A percentile compares a stretch with the other conserved stretches of the same genome.
Evolutionary conservation across 2,888 invertebrate genomes (phyloP).

Genomic region (Aspidiotus rigidus): DNA sequence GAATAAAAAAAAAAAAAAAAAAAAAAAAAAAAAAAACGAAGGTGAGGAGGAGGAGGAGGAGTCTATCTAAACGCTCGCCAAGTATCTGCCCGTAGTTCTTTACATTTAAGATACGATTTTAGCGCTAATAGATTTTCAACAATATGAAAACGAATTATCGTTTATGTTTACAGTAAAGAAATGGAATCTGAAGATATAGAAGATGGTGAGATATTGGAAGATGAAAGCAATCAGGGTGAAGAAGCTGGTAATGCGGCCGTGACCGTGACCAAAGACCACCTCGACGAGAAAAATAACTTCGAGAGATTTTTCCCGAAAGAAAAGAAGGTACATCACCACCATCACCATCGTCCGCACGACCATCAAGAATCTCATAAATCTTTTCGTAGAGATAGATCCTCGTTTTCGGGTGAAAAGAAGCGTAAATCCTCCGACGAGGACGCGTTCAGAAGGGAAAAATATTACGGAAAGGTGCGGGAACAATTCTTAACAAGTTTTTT

Average conservation of each 20-base stretch:
- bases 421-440: conserved; percentile 20
- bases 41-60: no score
- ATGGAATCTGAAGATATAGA: conserved; percentile 58
- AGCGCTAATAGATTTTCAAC: no score
- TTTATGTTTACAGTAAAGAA: conserved; percentile 20
- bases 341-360: background rate
- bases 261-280: background rate
- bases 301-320: conserved; percentile 15
- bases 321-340: conserved; percentile 8
- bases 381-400: conserved; percentile 15
- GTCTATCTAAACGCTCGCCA: no score
- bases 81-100: no score
- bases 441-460: conserved; percentile 20
- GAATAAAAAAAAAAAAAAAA: no score
- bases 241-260: conserved; percentile 11
- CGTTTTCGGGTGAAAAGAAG: conserved; percentile 19
- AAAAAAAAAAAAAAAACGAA: no score
- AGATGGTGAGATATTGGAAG: conserved; percentile 76
- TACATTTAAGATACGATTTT: no score
- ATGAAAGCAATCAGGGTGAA: conserved; percentile 49
- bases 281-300: conserved; percentile 22
- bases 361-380: conserved; percentile 21
- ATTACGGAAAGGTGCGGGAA: conserved; percentile 18
- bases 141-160: no score
- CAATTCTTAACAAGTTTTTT: background rate